Percentiles rank a stretch among this genome's conserved stretches.
phyloP scores from a whole-genome alignment of 2,113 vertebrate species.

The Tupaia chinensis region DNA sequence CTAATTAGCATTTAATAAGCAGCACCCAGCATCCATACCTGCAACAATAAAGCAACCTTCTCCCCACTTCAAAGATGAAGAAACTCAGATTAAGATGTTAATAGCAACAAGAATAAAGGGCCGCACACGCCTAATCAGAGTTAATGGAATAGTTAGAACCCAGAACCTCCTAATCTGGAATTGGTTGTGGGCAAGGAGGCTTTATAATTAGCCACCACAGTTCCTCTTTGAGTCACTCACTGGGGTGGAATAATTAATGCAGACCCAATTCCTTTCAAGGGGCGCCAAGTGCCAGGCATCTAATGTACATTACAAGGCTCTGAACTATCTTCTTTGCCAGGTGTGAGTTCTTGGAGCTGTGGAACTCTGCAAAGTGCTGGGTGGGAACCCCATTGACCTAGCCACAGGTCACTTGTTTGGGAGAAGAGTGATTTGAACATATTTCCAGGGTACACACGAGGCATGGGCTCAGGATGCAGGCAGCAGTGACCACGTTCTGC shows the following conservation, averaged over 20 bases:
- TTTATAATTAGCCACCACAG: not conserved
- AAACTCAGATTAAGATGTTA: slow-evolving; percentile 47
- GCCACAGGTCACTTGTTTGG: not conserved
- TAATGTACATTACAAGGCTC: not conserved
- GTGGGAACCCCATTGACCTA: not conserved
- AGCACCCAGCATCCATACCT: not conserved
- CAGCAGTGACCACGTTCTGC: not conserved
- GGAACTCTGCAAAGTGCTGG: not conserved
- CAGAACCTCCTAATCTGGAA: not conserved
- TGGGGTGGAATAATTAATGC: slow-evolving; percentile 25
- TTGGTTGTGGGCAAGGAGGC: not conserved
- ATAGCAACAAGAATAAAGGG: not conserved
- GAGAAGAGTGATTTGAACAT: not conserved
- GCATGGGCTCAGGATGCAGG: no score
- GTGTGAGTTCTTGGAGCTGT: slow-evolving; percentile 2
- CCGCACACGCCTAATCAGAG: not conserved
- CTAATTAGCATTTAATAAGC: slow-evolving; percentile 80
- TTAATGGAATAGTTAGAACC: slow-evolving; percentile 50
- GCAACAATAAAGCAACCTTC: slow-evolving; percentile 67
- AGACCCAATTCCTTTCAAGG: slow-evolving; percentile 35
- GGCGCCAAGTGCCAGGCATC: slow-evolving; percentile 53
- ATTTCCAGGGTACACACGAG: not conserved
- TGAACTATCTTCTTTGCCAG: not conserved
- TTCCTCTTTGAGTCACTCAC: not conserved
- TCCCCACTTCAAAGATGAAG: slow-evolving; percentile 74